A percentile compares a stretch with the other conserved stretches of the same genome.
phyloP scores from a whole-genome alignment of 2,797 vertebrate genomes.

The Coccyzus lansbergi region DNA sequence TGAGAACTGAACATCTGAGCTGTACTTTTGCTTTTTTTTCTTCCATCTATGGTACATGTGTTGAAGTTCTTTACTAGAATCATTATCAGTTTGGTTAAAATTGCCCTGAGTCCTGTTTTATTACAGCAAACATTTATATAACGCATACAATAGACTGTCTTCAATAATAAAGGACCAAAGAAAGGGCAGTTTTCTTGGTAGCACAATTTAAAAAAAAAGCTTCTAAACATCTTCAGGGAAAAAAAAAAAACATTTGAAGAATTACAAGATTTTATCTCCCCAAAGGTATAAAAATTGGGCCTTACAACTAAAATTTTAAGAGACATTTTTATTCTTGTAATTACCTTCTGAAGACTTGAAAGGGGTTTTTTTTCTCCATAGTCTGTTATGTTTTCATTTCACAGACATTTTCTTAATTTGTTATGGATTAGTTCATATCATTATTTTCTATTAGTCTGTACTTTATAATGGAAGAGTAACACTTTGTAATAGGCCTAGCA shows the following conservation, averaged over 20 bases:
- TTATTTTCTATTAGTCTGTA: not conserved
- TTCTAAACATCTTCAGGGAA: not conserved
- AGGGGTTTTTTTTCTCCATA: not conserved
- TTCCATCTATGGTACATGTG: constrained; percentile 57
- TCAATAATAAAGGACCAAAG: not conserved
- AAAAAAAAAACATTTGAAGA: not conserved
- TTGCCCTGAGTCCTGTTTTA: constrained; percentile 34
- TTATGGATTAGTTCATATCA: not conserved
- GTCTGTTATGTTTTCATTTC: not conserved
- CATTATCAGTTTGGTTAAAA: constrained; percentile 69
- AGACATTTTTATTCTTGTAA: not conserved
- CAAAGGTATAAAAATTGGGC: not conserved
- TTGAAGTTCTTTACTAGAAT: constrained; percentile 64
- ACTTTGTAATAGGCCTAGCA: not conserved
- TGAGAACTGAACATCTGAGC: constrained; percentile 71
- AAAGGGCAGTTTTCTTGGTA: not conserved
- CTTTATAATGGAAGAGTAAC: not conserved
- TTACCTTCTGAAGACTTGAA: not conserved
- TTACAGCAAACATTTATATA: constrained; percentile 37
- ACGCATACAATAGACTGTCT: not conserved
- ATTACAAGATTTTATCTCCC: not conserved
- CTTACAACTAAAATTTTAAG: not conserved
- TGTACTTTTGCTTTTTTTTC: constrained; percentile 34
- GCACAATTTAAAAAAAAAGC: not conserved
- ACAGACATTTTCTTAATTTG: not conserved